Conservation (phyloP, 2,113 vertebrate species). For the Enhydra lutris region DNA sequence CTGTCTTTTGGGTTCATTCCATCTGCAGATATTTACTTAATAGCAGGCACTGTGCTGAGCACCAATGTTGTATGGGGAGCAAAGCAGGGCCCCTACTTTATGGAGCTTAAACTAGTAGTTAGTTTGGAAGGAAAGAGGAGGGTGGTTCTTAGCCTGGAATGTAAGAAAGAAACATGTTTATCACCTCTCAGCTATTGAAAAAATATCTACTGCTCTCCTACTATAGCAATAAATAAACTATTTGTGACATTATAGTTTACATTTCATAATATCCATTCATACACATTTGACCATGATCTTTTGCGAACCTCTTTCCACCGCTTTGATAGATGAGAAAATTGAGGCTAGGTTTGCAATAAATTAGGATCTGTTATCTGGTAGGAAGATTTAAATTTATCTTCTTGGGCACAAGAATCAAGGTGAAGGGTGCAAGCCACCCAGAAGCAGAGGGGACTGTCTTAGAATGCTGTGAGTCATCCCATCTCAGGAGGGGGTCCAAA, state of each 20-base stretch:
- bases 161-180: not conserved
- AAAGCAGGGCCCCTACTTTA: not conserved
- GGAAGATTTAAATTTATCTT: not conserved
- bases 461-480: too few species aligned
- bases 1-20: not conserved
- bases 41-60: not conserved
- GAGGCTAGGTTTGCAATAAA: not conserved
- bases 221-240: not conserved
- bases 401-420: not conserved
- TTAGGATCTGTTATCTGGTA: not conserved
- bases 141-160: not conserved
- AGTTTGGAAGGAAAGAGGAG: not conserved
- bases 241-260: not conserved
- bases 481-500: not conserved
- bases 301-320: not conserved
- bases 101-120: not conserved
- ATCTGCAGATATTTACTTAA: not conserved
- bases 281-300: not conserved
- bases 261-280: not conserved
- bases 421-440: not conserved
- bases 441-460: not conserved
- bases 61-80: fast-evolving
- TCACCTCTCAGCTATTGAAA: not conserved
- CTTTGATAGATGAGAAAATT: conserved; percentile 18
- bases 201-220: not conserved